phyloP scores from a whole-genome alignment of 2,888 invertebrate species.

The Psococerastis gibbosa region DNA sequence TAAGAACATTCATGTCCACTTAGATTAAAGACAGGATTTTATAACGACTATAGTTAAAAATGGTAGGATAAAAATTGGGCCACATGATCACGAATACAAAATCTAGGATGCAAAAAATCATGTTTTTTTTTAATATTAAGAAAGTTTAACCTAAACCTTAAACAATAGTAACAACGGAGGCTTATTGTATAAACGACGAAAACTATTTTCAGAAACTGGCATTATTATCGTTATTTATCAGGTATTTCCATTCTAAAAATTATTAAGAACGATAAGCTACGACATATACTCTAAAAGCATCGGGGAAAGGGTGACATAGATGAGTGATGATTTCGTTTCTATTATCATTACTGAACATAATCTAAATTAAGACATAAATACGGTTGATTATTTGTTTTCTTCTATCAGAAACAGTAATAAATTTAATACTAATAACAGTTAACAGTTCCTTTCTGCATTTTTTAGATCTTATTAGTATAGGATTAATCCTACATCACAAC shows the following conservation, averaged over 20 bases:
- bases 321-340: too few relatives aligned
- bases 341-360: background rate
- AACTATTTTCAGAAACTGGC: background rate
- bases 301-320: too few relatives aligned
- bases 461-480: background rate
- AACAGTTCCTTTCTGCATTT: constrained; percentile 6
- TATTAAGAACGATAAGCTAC: constrained; percentile 11
- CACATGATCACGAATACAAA: too few relatives aligned
- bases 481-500: constrained; percentile 10
- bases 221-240: background rate
- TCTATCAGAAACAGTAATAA: constrained; percentile 7
- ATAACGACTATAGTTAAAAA: too few relatives aligned
- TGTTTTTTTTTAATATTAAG: constrained; percentile 4
- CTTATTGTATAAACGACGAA: background rate
- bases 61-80: too few relatives aligned
- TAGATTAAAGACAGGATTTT: too few relatives aligned
- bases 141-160: background rate
- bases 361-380: background rate
- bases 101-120: too few relatives aligned
- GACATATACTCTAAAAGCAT: too few relatives aligned
- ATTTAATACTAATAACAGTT: constrained; percentile 9
- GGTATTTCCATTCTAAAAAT: constrained; percentile 9
- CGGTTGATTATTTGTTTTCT: constrained; percentile 2
- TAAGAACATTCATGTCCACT: too few relatives aligned
- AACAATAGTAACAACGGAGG: constrained; percentile 3